Evolutionary conservation across 1,140 invertebrate species (phyloP), one percentile per base, ranked within the genome.

Genomic region (Acromyrmex echinatior): DNA sequence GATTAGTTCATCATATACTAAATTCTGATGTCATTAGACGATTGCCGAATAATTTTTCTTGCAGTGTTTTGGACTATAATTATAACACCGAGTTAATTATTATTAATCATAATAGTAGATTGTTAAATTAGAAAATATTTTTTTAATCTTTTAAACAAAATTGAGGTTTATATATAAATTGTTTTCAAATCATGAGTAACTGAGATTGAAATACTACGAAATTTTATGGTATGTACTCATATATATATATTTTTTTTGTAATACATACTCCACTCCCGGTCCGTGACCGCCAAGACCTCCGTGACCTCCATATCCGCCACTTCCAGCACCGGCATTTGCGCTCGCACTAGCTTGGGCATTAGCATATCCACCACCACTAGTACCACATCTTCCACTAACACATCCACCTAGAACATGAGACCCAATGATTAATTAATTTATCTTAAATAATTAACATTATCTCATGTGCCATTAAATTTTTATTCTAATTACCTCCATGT

Each of bases 291-390:
- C 81, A 10, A 10, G 62, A 14, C 88, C 88, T 6, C 53, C 71
- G 2, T 18, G 51, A 6, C 85, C 62, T 35, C 88, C 88, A 3
- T 49, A 60, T 4, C 87, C 87, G 35, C 35, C 35, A 39, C 66
- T 77, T 31, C 86, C 86, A 18, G 86, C 86, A 18, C 58, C 66
- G 9, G 89, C 89, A 16, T 88, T 90, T 7, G 91, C 91, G 6
- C 45, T 88, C 2, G 91, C 91, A 62, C 21, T 85, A 1, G 91
- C 89, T 9, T 87, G 82, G 0, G 92, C 91, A 65, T 81, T 87
- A 3, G 91, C 87, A 56, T 49, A 14, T 49, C 58, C 28, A 10
- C 76, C 65, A 4, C 45, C 39, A 62, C 31, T 4, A 35, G 31
- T 5, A 6, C 60, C 65, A 25, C 58, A 74, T 77, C 68, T 62